Evolutionary conservation across 2,113 vertebrate genomes (phyloP).

Genomic region (Crotalus tigris): DNA sequence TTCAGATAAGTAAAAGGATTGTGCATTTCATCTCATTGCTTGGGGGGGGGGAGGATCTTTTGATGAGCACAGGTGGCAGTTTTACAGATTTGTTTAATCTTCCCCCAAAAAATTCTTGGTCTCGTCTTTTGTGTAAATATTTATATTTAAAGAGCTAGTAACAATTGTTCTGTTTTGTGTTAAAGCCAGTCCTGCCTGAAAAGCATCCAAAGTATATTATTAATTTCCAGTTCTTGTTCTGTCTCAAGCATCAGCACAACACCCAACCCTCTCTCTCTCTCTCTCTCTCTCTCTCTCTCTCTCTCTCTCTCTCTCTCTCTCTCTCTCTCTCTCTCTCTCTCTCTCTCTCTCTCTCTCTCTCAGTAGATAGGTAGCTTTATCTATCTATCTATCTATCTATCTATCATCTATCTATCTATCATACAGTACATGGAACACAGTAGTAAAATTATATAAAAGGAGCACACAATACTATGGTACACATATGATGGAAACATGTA

Average conservation of each 20-base stretch:
- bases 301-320: too few species aligned
- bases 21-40: accelerated
- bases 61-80: slow-evolving; percentile 3
- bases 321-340: too few species aligned
- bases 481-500: too few species aligned
- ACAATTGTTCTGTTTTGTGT: not conserved
- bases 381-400: too few species aligned
- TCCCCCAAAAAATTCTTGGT: not conserved
- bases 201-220: not conserved
- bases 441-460: too few species aligned
- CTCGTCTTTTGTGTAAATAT: slow-evolving; percentile 5
- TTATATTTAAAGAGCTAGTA: not conserved
- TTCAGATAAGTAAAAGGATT: slow-evolving; percentile 19
- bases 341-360: too few species aligned
- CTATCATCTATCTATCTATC: too few species aligned
- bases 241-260: not conserved
- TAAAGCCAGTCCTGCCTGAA: not conserved
- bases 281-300: too few species aligned
- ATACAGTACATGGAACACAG: too few species aligned
- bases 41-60: slow-evolving; percentile 9
- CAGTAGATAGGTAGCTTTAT: too few species aligned
- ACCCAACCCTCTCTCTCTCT: not conserved
- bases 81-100: not conserved
- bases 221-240: not conserved
- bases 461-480: too few species aligned